phyloP scores from a whole-genome alignment of 53 echinoderm and acorn worm species.

The Mesocentrotus franciscanus region DNA sequence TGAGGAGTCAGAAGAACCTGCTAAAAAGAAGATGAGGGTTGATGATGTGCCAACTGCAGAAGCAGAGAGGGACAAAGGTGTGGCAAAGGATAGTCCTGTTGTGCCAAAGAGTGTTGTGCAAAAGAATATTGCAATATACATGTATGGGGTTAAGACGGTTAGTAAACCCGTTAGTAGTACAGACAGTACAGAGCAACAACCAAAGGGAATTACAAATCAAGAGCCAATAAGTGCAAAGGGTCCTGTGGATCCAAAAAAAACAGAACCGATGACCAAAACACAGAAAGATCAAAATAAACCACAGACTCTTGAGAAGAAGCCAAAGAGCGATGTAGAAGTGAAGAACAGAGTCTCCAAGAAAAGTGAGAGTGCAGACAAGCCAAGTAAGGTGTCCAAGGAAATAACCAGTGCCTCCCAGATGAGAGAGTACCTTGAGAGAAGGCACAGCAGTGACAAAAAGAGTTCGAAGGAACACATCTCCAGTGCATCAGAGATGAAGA shows the following conservation, averaged over 20 bases:
- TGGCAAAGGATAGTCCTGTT: neutral
- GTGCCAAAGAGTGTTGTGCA: constrained; percentile 4
- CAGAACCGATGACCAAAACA: neutral
- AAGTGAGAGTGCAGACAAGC: neutral
- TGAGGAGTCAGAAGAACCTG: constrained; percentile 25
- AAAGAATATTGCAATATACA: neutral
- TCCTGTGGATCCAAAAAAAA: neutral
- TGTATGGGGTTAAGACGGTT: neutral
- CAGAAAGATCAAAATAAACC: neutral
- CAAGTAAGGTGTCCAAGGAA: neutral
- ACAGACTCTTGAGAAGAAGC: neutral
- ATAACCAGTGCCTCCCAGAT: constrained; percentile 41
- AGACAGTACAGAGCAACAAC: neutral
- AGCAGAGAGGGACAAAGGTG: neutral
- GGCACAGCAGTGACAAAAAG: neutral
- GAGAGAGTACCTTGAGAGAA: constrained; percentile 35
- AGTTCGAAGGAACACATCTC: neutral
- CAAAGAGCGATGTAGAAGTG: constrained; percentile 2
- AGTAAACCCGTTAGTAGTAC: neutral
- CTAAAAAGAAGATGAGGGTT: constrained; percentile 20
- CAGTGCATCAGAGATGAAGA: constrained; percentile 57
- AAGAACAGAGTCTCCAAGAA: neutral
- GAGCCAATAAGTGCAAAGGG: neutral
- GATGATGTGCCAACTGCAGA: constrained; percentile 23
- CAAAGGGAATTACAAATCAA: neutral